phyloP scores from a whole-genome alignment of 2,888 invertebrate genomes.

The Spodoptera exigua region DNA sequence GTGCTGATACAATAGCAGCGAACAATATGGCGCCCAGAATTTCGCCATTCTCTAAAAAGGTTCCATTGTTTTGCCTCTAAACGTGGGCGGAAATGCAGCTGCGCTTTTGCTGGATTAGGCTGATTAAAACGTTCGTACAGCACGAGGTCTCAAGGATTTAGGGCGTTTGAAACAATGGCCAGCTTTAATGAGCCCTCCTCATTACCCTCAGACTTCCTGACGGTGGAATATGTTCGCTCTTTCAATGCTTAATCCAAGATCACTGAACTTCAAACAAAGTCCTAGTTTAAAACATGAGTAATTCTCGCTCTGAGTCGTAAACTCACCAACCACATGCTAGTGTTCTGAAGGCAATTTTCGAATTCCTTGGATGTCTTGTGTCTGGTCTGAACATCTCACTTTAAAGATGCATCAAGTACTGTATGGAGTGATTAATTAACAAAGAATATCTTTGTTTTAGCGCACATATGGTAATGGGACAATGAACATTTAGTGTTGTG shows the following conservation, averaged over 20 bases:
- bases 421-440: conserved; percentile 42
- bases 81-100: conserved; percentile 59
- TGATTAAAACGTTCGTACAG: conserved; percentile 42
- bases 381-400: conserved; percentile 8
- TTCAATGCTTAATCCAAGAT: conserved; percentile 31
- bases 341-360: conserved; percentile 20
- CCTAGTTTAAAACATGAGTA: conserved; percentile 42
- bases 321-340: conserved; percentile 11
- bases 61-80: conserved; percentile 66
- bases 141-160: conserved; percentile 26
- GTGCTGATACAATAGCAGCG: conserved; percentile 62
- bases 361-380: conserved; percentile 23
- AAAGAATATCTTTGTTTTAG: conserved; percentile 38
- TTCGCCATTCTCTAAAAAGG: conserved; percentile 63
- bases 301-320: conserved; percentile 27
- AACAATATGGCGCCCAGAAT: conserved; percentile 67
- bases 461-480: conserved; percentile 45
- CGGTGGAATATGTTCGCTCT: conserved; percentile 6
- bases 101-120: conserved; percentile 63
- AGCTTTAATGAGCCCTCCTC: conserved; percentile 29
- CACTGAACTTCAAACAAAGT: conserved; percentile 47
- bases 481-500: conserved; percentile 39
- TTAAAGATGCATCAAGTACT: conserved; percentile 19
- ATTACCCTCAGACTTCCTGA: conserved; percentile 19
- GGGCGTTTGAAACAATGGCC: conserved; percentile 44